phyloP scores from a whole-genome alignment of 2,888 invertebrate species.

The Fabriciana adippe region DNA sequence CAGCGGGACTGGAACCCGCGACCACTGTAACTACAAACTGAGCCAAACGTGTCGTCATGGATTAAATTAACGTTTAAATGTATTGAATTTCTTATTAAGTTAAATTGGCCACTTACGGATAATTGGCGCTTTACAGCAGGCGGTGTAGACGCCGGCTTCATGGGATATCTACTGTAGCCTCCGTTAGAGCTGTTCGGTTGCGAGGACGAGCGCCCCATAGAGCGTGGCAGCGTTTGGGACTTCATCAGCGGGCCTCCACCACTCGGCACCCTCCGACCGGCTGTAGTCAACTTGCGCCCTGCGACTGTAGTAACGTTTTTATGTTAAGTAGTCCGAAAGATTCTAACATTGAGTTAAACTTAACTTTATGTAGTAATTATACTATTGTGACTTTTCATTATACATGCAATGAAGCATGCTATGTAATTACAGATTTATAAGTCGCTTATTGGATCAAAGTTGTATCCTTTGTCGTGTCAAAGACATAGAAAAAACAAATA shows the following conservation, averaged over 20 bases:
- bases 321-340: not conserved
- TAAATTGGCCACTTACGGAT: slow-evolving; percentile 77
- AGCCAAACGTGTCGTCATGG: too few relatives aligned
- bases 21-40: too few relatives aligned
- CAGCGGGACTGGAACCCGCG: too few relatives aligned
- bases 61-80: not conserved
- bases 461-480: too few relatives aligned
- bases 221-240: slow-evolving; percentile 92
- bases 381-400: slow-evolving; percentile 4
- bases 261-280: slow-evolving; percentile 86
- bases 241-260: slow-evolving; percentile 87
- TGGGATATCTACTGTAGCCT: slow-evolving; percentile 69
- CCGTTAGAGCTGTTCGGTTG: slow-evolving; percentile 80
- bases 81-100: not conserved
- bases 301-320: slow-evolving; percentile 80
- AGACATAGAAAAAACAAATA: too few relatives aligned
- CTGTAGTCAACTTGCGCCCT: slow-evolving; percentile 89
- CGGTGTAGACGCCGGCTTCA: slow-evolving; percentile 90
- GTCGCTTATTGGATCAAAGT: not conserved
- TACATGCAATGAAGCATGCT: slow-evolving; percentile 20
- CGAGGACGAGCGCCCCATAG: slow-evolving; percentile 86
- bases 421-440: not conserved
- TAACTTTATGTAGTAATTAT: not conserved
- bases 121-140: slow-evolving; percentile 93
- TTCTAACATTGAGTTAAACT: not conserved